Evolutionary conservation across 2,888 invertebrate species (phyloP).

Genomic region (Ormyrus nitidulus): DNA sequence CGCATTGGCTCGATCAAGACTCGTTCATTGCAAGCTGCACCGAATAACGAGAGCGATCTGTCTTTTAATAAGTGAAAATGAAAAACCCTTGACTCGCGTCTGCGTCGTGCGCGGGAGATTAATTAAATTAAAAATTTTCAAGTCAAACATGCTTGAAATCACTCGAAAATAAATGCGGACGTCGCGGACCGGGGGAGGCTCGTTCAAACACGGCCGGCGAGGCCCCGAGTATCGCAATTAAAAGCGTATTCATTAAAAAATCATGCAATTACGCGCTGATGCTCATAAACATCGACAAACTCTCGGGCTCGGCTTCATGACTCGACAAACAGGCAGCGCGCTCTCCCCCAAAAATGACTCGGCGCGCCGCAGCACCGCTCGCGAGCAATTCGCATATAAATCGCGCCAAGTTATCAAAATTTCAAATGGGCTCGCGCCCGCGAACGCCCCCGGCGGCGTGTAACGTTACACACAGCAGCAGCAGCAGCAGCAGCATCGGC

Average conservation of each 20-base stretch:
- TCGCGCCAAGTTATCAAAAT: slow-evolving; percentile 49
- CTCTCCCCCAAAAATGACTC: slow-evolving; percentile 18
- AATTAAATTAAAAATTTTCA: slow-evolving; percentile 21
- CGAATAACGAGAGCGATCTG: no score
- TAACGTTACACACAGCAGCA: no score
- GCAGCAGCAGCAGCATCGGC: slow-evolving; percentile 56
- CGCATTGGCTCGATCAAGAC: no score
- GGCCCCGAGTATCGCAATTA: slow-evolving; percentile 44
- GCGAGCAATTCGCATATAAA: slow-evolving; percentile 30
- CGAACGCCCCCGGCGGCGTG: not conserved
- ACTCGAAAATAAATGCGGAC: no score
- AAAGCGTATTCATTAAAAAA: slow-evolving; percentile 56
- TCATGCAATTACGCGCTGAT: slow-evolving; percentile 52
- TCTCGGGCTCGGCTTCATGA: slow-evolving; percentile 1
- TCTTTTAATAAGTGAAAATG: not conserved
- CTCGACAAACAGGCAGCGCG: not conserved
- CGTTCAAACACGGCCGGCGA: not conserved
- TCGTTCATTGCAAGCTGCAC: no score
- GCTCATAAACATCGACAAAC: slow-evolving; percentile 37
- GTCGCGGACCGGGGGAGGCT: not conserved
- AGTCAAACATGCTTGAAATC: slow-evolving; percentile 3
- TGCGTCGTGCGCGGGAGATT: not conserved
- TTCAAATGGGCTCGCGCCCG: slow-evolving; percentile 21
- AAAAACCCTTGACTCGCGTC: no score
- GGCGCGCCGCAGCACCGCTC: not conserved